Base-by-base conservation (phyloP, 2,888 invertebrate genomes). In the Pristionchus exspectatus region DNA sequence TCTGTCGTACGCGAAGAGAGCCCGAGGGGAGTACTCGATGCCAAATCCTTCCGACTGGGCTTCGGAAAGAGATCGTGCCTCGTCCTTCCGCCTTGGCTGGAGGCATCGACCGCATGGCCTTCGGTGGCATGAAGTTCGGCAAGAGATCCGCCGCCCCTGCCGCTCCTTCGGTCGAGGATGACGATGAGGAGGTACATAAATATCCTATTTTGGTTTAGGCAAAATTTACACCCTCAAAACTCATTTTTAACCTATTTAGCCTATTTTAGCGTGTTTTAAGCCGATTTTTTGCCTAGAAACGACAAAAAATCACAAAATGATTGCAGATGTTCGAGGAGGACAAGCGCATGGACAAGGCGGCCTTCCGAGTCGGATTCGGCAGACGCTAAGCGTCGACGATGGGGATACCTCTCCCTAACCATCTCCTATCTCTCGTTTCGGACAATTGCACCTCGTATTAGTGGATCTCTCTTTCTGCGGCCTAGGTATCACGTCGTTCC, bases 301-400 rank as follows among this genome's bases (percentile, higher is more conserved):
- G 27, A 14, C 12, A 2, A n/a, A 27, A 27, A 14, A 69, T n/a
- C 4, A 2, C 24, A 33, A 63, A 69, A 50, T 50, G 9, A 30
- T 63, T 66, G 24, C 87, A 72, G 88, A 27, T 24, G 54, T 88
- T 77, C 66, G 66, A 27, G 16, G 63, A 50, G 44, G 63, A 21
- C 27, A 89, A 89, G 84, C 66, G 85, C 12, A 89, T 89, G 89
- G 89, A 89, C 85, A 77, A 83, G 38, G 4, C 24, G 14, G 54
- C 50, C 1, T 89, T 89, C 89, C 69, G 72, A 14, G 84, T 89
- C 12, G 89, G 89, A 18, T 85, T 89, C 84, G 89, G 89, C 9
- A 10, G 89, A 50, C 59, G 89, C 30, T 89, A 56, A 59, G 72
- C 27, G 69, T 69, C 72, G n/a, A 86, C 24, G 63, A 54, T 27